Conservation (phyloP, 2,888 invertebrate genomes). For the Polyommatus iphigenia region DNA sequence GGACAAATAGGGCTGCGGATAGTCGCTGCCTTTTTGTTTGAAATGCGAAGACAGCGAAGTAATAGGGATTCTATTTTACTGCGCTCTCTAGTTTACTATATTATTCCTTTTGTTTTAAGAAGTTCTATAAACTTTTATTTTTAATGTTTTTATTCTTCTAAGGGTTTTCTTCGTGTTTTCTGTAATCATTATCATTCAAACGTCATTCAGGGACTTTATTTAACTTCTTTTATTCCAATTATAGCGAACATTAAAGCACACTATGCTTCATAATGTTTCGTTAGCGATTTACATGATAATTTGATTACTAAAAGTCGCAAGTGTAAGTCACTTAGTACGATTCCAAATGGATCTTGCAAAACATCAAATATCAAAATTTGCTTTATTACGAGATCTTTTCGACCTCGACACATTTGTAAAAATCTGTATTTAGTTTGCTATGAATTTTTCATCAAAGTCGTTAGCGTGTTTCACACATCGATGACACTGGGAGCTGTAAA, state of each 20-base stretch:
- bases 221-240: not conserved
- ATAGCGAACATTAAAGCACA: not conserved
- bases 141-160: no score
- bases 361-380: not conserved
- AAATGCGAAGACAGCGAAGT: not conserved
- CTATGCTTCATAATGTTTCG: not conserved
- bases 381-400: not conserved
- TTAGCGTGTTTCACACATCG: not conserved
- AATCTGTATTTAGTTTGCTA: not conserved
- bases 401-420: not conserved
- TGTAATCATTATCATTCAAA: no score
- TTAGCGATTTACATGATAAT: not conserved
- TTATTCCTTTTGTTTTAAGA: not conserved
- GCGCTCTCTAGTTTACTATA: not conserved
- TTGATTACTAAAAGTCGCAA: not conserved
- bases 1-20: not conserved
- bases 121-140: not conserved
- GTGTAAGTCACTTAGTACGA: not conserved
- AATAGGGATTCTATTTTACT: not conserved
- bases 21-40: conserved; percentile 1
- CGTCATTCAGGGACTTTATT: not conserved
- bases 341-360: not conserved
- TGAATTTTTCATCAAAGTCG: not conserved
- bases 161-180: no score
- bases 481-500: not conserved